phyloP scores from a whole-genome alignment of 1,140 invertebrate species.

The Drosophila serrata region DNA sequence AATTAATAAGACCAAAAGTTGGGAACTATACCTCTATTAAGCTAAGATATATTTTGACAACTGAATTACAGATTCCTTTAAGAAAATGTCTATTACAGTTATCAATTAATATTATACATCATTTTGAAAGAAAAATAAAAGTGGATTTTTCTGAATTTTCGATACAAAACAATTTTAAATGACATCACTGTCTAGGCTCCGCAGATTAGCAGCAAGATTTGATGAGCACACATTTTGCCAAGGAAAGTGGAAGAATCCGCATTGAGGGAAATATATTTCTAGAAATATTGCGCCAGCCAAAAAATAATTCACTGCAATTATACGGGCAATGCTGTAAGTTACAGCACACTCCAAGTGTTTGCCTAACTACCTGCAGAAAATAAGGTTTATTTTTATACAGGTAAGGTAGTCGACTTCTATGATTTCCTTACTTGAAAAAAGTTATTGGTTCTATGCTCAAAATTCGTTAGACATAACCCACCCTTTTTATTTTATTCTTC shows the following conservation, averaged over 20 bases:
- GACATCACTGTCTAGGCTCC: neutral
- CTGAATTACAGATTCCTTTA: neutral
- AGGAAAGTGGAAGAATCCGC: neutral
- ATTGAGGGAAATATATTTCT: constrained; percentile 5
- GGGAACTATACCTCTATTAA: neutral
- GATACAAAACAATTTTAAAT: neutral
- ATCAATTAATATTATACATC: neutral
- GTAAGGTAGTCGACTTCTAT: neutral
- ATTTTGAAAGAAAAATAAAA: neutral
- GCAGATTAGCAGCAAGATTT: constrained; percentile 74
- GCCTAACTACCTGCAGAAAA: constrained; percentile 30
- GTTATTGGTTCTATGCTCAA: neutral
- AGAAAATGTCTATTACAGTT: neutral
- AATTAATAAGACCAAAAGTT: neutral
- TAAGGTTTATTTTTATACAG: no score
- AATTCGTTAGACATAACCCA: no score
- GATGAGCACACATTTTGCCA: constrained; percentile 55
- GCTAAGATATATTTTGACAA: neutral
- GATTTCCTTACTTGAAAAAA: neutral
- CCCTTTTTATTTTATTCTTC: neutral
- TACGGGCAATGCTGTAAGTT: constrained; percentile 33
- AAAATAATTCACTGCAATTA: constrained; percentile 67
- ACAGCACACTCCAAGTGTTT: constrained; percentile 32
- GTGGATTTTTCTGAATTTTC: neutral
- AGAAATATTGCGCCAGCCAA: constrained; percentile 39